Percentiles rank a stretch among this genome's conserved stretches.
phyloP scores from a whole-genome alignment of 2,888 invertebrate genomes.

The Lycophotia porphyrea region DNA sequence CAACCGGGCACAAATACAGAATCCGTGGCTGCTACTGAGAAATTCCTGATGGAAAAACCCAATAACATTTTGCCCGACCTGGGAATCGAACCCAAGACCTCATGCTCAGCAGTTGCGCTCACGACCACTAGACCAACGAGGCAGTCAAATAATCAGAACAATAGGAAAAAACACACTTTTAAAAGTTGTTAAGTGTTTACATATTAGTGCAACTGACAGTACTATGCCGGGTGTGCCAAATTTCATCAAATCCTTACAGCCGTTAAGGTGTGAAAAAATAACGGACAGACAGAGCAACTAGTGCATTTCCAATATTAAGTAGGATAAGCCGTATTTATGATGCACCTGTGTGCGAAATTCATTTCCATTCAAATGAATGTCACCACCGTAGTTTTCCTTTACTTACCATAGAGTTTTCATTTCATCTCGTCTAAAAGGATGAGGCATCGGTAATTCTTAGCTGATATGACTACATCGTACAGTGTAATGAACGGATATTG shows the following conservation, averaged over 20 bases:
- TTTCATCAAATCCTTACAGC: not conserved
- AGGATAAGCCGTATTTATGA: not conserved
- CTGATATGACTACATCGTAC: constrained; percentile 2
- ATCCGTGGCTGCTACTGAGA: too few species aligned
- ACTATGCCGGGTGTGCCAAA: not conserved
- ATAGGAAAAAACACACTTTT: too few species aligned
- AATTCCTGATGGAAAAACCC: too few species aligned
- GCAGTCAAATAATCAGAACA: too few species aligned
- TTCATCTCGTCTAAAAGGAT: not conserved
- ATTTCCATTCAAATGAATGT: not conserved
- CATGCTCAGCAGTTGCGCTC: too few species aligned
- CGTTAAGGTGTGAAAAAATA: not conserved
- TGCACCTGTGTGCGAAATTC: not conserved
- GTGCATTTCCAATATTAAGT: not conserved
- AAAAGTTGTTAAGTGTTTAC: too few species aligned
- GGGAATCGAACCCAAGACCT: too few species aligned
- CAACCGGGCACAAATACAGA: too few species aligned
- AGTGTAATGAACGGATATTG: constrained; percentile 7
- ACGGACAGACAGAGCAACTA: not conserved
- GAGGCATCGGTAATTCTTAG: not conserved
- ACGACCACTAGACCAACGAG: too few species aligned
- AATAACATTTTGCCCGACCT: too few species aligned
- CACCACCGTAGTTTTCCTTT: not conserved
- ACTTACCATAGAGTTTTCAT: not conserved
- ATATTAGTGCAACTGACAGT: too few species aligned